These are phyloP conservation scores for Protaetia brevitarsis DNA, from an alignment of 1,140 invertebrate species.

Conservation along the genomic window DNA sequence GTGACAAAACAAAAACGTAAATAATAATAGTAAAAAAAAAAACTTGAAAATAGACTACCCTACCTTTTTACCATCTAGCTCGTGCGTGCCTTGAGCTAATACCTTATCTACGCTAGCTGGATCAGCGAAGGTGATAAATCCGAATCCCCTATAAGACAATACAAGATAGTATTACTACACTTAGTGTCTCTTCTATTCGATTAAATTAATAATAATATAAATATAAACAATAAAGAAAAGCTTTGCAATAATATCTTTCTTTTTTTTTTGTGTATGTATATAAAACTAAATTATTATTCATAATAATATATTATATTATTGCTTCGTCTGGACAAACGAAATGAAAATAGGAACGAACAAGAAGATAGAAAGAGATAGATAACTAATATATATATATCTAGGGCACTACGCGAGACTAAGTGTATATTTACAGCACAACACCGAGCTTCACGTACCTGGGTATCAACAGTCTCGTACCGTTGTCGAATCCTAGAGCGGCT, in stretches of 20 bases:
- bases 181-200: neutral
- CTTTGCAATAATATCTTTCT: neutral
- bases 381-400: constrained; percentile 17
- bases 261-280: too few species aligned
- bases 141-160: constrained; percentile 88
- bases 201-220: neutral
- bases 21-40: too few species aligned
- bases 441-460: constrained; percentile 45
- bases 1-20: too few species aligned
- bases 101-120: constrained; percentile 92
- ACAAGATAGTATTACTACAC: constrained; percentile 45
- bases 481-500: constrained; percentile 43
- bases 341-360: constrained; percentile 10
- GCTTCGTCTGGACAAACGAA: constrained; percentile 3
- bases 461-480: constrained; percentile 44
- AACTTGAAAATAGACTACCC: constrained; percentile 40
- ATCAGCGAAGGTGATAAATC: constrained; percentile 94
- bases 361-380: too few species aligned
- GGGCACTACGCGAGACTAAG: constrained; percentile 38
- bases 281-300: neutral
- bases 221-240: neutral
- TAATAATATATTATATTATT: neutral
- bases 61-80: constrained; percentile 95
- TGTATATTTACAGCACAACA: constrained; percentile 36
- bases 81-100: constrained; percentile 87